These are phyloP conservation scores for Nymphalis c-album DNA, from an alignment of 2,888 invertebrate species.

Conservation along the genomic window DNA sequence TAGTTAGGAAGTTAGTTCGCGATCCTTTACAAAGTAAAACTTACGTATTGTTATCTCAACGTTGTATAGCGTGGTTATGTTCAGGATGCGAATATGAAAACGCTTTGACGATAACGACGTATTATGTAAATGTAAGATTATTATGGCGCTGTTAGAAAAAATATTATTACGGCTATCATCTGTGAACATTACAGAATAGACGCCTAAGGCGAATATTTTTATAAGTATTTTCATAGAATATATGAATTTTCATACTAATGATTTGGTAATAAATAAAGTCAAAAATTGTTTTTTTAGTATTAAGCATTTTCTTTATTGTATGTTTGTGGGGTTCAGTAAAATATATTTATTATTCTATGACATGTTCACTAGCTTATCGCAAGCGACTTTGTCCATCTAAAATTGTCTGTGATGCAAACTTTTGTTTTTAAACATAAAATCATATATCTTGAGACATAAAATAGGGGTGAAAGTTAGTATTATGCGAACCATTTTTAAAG, in stretches of 20 bases:
- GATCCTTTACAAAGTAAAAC: conserved; percentile 32
- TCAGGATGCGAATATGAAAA: conserved; percentile 23
- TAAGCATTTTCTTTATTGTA: too few species aligned
- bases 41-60: conserved; percentile 30
- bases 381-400: too few species aligned
- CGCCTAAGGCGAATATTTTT: neutral
- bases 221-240: neutral
- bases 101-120: conserved; percentile 23
- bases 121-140: conserved; percentile 25
- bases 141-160: conserved; percentile 6
- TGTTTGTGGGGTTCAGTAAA: too few species aligned
- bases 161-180: conserved; percentile 20
- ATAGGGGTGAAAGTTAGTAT: too few species aligned
- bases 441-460: too few species aligned
- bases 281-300: too few species aligned
- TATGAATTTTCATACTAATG: neutral
- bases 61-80: conserved; percentile 21
- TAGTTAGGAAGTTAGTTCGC: conserved; percentile 35
- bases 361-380: too few species aligned
- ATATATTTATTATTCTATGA: too few species aligned
- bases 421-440: too few species aligned
- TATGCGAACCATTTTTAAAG: too few species aligned
- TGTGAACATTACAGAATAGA: neutral
- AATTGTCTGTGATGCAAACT: too few species aligned
- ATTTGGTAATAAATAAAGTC: too few species aligned